Percentiles rank a stretch among this genome's conserved stretches.
phyloP scores from a whole-genome alignment of 2,888 invertebrate species.

The Villa cingulata region DNA sequence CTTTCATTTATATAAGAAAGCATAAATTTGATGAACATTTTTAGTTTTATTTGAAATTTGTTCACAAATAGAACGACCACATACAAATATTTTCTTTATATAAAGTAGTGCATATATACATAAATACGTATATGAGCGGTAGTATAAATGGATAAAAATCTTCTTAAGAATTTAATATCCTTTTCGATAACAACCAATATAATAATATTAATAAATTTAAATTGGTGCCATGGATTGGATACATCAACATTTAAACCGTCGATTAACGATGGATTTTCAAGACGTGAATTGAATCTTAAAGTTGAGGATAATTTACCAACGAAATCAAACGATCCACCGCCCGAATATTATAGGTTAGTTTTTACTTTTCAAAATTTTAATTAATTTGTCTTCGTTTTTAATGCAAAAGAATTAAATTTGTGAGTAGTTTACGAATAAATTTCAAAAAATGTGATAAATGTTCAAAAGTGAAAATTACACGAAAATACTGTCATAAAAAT shows the following conservation, averaged over 20 bases:
- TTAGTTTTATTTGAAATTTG: not conserved
- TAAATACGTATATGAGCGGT: too few species aligned
- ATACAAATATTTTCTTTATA: too few species aligned
- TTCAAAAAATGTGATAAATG: too few species aligned
- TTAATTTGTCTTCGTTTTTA: too few species aligned
- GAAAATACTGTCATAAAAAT: too few species aligned
- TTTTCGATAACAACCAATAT: not conserved
- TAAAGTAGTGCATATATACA: too few species aligned
- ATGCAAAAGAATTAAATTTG: too few species aligned
- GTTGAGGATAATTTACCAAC: conserved; percentile 1
- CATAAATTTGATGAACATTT: not conserved
- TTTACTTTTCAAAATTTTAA: too few species aligned
- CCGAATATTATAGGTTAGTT: conserved; percentile 14
- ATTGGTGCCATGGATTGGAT: not conserved
- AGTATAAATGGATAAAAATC: not conserved
- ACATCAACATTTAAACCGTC: not conserved
- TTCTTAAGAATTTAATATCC: not conserved
- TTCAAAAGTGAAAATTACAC: too few species aligned
- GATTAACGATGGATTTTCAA: not conserved
- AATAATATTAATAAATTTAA: not conserved
- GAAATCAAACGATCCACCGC: conserved; percentile 10
- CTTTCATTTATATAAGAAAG: not conserved
- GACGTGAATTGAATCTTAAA: conserved; percentile 8
- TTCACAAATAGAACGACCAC: not conserved
- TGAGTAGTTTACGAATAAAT: too few species aligned